A percentile compares a stretch with the other conserved stretches of the same genome.
These are phyloP conservation scores for Cephus rjabovi DNA, from an alignment of 2,888 invertebrate genomes.

Conservation along the genomic window DNA sequence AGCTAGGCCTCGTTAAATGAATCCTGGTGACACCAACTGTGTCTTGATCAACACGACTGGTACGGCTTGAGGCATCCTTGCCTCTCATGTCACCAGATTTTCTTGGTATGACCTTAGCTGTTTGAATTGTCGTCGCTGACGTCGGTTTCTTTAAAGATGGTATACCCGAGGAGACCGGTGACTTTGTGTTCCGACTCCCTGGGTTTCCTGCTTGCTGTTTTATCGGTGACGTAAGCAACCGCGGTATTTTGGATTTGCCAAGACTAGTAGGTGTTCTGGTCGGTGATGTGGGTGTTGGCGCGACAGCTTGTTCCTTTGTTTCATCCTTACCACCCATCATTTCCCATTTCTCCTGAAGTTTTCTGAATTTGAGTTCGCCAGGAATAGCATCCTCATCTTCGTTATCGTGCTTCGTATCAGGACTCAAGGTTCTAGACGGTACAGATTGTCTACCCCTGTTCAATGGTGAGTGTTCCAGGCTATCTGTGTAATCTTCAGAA, in stretches of 20 bases:
- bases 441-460: conserved; percentile 39
- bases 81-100: conserved; percentile 35
- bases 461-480: conserved; percentile 73
- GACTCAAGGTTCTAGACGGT: conserved; percentile 39
- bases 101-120: conserved; percentile 33
- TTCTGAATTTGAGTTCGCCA: conserved; percentile 78
- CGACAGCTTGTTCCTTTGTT: conserved; percentile 42
- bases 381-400: conserved; percentile 50
- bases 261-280: conserved; percentile 60
- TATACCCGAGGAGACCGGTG: conserved; percentile 57
- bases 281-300: conserved; percentile 58
- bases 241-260: conserved; percentile 79
- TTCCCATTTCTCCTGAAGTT: conserved; percentile 85
- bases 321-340: conserved; percentile 74
- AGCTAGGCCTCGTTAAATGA: conserved; percentile 73
- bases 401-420: conserved; percentile 39
- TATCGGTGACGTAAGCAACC: conserved; percentile 80
- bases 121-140: conserved; percentile 26
- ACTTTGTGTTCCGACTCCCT: conserved; percentile 40
- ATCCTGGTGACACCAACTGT: conserved; percentile 59
- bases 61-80: conserved; percentile 60
- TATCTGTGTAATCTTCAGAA: conserved; percentile 80
- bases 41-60: conserved; percentile 76
- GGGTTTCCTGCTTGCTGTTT: conserved; percentile 65
- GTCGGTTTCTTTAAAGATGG: conserved; percentile 57